These are phyloP conservation scores for Ectropis grisescens DNA, from an alignment of 1,140 invertebrate genomes.

Conservation along the genomic window DNA sequence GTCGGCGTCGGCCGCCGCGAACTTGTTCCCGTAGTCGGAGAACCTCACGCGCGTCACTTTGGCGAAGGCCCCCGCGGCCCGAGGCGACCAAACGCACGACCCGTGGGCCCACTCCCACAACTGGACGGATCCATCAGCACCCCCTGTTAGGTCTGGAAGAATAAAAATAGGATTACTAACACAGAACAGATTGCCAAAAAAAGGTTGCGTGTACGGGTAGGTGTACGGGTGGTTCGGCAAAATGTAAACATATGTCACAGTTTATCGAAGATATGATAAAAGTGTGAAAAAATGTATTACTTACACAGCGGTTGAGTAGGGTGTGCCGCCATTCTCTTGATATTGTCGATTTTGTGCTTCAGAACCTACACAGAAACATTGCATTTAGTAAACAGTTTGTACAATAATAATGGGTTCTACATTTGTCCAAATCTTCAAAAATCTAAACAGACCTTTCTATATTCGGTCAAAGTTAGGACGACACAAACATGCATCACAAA, in stretches of 20 bases:
- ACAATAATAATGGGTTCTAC: too few relatives aligned
- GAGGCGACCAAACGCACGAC: conserved; percentile 88
- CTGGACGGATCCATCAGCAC: conserved; percentile 96
- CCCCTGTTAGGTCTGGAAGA: conserved; percentile 87
- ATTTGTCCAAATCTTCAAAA: too few relatives aligned
- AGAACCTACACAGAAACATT: conserved; percentile 75
- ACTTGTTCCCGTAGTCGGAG: conserved; percentile 98
- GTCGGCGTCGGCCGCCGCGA: conserved; percentile 94
- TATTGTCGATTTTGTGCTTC: conserved; percentile 92
- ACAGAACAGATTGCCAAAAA: too few relatives aligned
- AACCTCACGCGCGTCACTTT: conserved; percentile 97
- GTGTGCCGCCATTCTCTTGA: conserved; percentile 95
- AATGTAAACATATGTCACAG: too few relatives aligned
- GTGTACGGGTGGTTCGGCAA: too few relatives aligned
- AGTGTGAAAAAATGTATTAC: too few relatives aligned
- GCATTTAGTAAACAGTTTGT: conserved; percentile 1
- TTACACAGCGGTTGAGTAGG: conserved; percentile 94
- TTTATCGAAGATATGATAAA: too few relatives aligned
- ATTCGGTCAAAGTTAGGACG: background rate
- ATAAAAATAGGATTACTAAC: background rate
- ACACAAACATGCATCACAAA: conserved; percentile 19
- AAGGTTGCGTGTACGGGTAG: too few relatives aligned
- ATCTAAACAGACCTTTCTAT: conserved; percentile 6
- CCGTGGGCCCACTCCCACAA: conserved; percentile 98
- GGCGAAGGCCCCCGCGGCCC: conserved; percentile 89